Percentiles rank a stretch among this genome's conserved stretches.
These are phyloP conservation scores for Leptinotarsa texana DNA, from an alignment of 1,140 invertebrate genomes.

Conservation along the genomic window DNA sequence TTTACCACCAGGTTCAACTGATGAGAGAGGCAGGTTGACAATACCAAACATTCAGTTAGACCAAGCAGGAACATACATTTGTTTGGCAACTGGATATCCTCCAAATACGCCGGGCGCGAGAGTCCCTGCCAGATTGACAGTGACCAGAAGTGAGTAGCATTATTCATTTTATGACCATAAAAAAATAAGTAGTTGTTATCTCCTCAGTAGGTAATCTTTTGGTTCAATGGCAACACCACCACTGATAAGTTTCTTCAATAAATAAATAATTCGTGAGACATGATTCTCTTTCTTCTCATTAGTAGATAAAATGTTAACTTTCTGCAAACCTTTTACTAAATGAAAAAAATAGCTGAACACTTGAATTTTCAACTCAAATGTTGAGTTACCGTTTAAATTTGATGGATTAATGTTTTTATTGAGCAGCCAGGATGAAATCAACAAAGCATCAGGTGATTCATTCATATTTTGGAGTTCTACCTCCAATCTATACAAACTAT, in stretches of 20 bases:
- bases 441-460: not conserved
- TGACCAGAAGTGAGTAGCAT: slow-evolving; percentile 72
- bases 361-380: too few relatives aligned
- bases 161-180: too few relatives aligned
- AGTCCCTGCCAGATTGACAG: slow-evolving; percentile 68
- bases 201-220: too few relatives aligned
- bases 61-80: slow-evolving; percentile 80
- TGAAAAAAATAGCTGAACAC: too few relatives aligned
- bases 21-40: slow-evolving; percentile 78
- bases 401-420: not conserved
- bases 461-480: not conserved
- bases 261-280: too few relatives aligned
- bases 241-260: too few relatives aligned
- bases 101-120: slow-evolving; percentile 58
- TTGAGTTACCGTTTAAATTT: too few relatives aligned
- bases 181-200: too few relatives aligned
- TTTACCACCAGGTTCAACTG: slow-evolving; percentile 71
- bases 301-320: too few relatives aligned
- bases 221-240: too few relatives aligned
- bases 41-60: slow-evolving; percentile 80
- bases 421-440: not conserved
- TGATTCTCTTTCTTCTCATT: too few relatives aligned
- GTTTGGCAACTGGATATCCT: slow-evolving; percentile 75
- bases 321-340: too few relatives aligned
- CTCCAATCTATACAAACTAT: not conserved